Evolutionary conservation across 2,888 invertebrate genomes (phyloP).

Genomic region (Drosophila neonasuta): DNA sequence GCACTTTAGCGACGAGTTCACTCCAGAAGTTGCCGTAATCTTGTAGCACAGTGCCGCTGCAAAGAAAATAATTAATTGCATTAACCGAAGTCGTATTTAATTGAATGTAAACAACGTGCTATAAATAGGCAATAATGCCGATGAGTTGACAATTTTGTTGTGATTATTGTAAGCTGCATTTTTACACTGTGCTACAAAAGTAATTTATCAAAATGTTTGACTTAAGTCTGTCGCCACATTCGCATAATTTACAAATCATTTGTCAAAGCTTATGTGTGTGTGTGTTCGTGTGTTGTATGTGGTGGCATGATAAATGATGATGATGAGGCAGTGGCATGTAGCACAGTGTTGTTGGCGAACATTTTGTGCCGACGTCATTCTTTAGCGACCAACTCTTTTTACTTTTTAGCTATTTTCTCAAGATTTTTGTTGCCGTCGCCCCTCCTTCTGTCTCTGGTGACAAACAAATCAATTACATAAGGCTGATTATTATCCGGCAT

Average conservation of each 20-base stretch:
- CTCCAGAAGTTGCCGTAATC: slow-evolving; percentile 90
- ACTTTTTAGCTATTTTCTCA: slow-evolving; percentile 5
- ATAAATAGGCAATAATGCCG: slow-evolving; percentile 42
- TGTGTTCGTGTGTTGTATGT: no score
- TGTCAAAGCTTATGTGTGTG: slow-evolving; percentile 39
- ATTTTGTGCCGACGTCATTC: slow-evolving; percentile 59
- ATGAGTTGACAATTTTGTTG: slow-evolving; percentile 49
- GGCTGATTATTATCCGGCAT: slow-evolving; percentile 63
- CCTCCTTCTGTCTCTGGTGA: not conserved
- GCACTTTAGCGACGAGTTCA: slow-evolving; percentile 85
- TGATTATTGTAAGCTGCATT: not conserved
- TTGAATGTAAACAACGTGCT: slow-evolving; percentile 25
- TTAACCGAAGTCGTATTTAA: slow-evolving; percentile 13
- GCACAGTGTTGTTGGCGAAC: slow-evolving; percentile 43
- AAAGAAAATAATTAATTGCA: slow-evolving; percentile 73
- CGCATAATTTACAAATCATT: slow-evolving; percentile 43
- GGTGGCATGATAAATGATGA: slow-evolving; percentile 61
- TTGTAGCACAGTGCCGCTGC: slow-evolving; percentile 89
- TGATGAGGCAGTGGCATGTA: slow-evolving; percentile 17
- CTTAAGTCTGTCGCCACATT: slow-evolving; percentile 9
- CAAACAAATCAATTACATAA: slow-evolving; percentile 68
- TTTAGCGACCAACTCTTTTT: slow-evolving; percentile 46
- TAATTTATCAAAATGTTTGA: slow-evolving; percentile 40
- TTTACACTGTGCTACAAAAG: slow-evolving; percentile 30
- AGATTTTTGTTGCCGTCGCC: slow-evolving; percentile 7